Conservation (phyloP, 2,797 vertebrate species). For the Chelidonichthys spinosus region DNA sequence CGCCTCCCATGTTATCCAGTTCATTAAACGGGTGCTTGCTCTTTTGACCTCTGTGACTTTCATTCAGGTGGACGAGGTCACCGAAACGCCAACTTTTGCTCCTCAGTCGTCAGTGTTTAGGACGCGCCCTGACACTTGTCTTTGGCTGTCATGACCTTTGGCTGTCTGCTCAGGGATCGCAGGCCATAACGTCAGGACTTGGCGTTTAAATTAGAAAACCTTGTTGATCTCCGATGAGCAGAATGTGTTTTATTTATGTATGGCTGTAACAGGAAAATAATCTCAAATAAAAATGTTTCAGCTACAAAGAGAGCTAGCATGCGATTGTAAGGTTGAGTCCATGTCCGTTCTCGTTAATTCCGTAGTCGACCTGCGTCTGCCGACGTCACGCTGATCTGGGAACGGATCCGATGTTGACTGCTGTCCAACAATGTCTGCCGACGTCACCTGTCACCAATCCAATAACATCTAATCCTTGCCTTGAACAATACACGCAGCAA, state of each 20-base stretch:
- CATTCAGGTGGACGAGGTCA: background rate
- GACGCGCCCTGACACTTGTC: constrained; percentile 10
- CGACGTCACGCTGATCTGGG: constrained; percentile 49
- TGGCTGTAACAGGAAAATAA: background rate
- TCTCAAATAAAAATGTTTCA: background rate
- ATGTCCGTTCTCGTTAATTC: constrained; percentile 37
- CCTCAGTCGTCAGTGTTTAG: constrained; percentile 11
- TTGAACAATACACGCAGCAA: constrained; percentile 35
- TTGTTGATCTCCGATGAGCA: background rate
- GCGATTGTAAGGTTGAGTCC: background rate
- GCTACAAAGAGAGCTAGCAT: background rate
- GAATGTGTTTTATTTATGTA: background rate
- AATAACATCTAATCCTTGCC: constrained; percentile 68
- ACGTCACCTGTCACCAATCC: constrained; percentile 66
- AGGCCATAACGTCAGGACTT: constrained; percentile 15
- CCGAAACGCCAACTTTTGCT: background rate
- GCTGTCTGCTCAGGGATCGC: constrained; percentile 8
- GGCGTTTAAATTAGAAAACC: background rate
- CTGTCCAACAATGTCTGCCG: constrained; percentile 44
- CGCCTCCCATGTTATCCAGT: background rate
- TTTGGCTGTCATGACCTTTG: constrained; percentile 1
- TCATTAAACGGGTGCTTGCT: constrained; percentile 18
- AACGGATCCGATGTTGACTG: constrained; percentile 32
- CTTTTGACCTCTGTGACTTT: constrained; percentile 4
- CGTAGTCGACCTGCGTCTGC: background rate